Evolutionary conservation across 2,797 vertebrate species (phyloP), one percentile per base, ranked within the genome.

Genomic region (Neopelma chrysocephalum): DNA sequence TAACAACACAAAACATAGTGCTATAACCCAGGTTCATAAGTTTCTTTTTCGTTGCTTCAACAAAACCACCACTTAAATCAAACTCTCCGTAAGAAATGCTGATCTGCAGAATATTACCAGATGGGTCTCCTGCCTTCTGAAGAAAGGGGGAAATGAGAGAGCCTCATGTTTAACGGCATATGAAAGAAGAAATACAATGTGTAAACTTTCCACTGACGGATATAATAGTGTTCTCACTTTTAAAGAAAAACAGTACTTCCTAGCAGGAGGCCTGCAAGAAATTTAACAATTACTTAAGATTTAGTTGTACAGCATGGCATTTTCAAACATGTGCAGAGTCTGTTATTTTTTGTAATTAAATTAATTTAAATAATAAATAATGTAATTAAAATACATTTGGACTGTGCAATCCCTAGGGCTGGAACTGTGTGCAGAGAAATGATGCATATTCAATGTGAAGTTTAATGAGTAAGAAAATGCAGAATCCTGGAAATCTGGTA

Each of bases 271-370:
- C 91, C 94, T 95, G 95, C 79, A 94, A 96, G 91, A 96, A 91
- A 92, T 94, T 95, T 88, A 94, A 93, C 95, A 94, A 93, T 95
- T 94, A 96, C 69, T 96, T 72, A 66, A 83, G 87, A 84, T 95
- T 80, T 90, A 94, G 94, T 72, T 91, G 70, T 93, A 89, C 86
- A 87, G 58, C 64, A 53, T 83, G 88, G 72, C 62, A 90, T 97
- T 97, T 95, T 95, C 86, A 9, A 94, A 94, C 89, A 96, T 89
- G 89, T 96, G 92, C 87, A 92, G 81, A 58, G 87, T 78, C 87
- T 96, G 95, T 96, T 97, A 96, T 96, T 96, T 96, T 95, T 96
- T 94, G 92, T 96, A 97, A 97, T 97, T 96, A 97, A 96, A 94
- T 96, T 95, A 95, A 95, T 97, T 94, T 81, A 89, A 93, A 96